Evolutionary conservation across 1,140 invertebrate species (phyloP).

Genomic region (Pantala flavescens): DNA sequence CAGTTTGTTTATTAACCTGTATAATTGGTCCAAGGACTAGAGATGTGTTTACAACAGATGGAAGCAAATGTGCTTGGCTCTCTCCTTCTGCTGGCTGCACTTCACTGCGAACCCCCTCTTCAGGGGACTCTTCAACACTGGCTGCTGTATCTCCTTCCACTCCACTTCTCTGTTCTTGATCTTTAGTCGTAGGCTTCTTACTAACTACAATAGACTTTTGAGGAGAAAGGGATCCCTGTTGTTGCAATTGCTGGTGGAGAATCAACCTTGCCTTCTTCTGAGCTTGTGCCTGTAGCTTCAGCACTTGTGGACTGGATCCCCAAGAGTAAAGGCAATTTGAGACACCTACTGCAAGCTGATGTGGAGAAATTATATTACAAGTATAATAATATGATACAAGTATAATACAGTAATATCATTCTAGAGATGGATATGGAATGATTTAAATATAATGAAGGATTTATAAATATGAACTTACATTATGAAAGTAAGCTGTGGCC

Average conservation of each 20-base stretch:
- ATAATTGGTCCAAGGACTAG: conserved; percentile 44
- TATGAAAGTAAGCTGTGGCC: conserved; percentile 70
- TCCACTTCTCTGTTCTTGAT: not conserved
- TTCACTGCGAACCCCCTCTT: not conserved
- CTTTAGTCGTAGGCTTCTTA: no score
- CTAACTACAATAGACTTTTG: not conserved
- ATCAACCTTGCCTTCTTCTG: conserved; percentile 43
- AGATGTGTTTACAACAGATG: conserved; percentile 45
- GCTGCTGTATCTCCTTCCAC: not conserved
- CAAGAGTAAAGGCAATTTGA: conserved; percentile 60
- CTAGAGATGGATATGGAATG: no score
- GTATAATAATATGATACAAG: conserved; percentile 15
- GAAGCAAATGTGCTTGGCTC: conserved; percentile 40
- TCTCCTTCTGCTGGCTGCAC: conserved; percentile 28
- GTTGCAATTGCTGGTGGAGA: not conserved
- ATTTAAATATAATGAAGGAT: not conserved
- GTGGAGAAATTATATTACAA: conserved; percentile 17
- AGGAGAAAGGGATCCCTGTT: not conserved
- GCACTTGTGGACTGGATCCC: conserved; percentile 66
- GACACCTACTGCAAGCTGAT: conserved; percentile 54
- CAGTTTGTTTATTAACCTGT: conserved; percentile 35
- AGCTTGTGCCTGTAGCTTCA: conserved; percentile 55
- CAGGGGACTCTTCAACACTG: not conserved
- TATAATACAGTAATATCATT: no score
- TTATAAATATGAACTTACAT: conserved; percentile 44